Evolutionary conservation across 2,797 vertebrate species (phyloP).

Genomic region (Alfaro cultratus): DNA sequence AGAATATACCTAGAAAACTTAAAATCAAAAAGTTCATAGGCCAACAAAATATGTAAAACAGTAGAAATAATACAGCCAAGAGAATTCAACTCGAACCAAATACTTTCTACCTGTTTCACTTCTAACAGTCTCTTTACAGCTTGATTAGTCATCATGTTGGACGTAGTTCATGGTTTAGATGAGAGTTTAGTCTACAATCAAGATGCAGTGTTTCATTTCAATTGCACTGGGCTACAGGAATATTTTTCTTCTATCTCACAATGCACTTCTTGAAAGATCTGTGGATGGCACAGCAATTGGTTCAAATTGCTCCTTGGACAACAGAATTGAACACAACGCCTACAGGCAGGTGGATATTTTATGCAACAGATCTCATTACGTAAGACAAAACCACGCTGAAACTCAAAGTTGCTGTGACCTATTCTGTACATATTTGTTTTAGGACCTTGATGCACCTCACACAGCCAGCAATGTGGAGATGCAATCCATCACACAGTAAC

Average conservation of each 20-base stretch:
- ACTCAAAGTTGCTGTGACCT: conserved; percentile 2
- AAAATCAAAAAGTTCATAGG: neutral
- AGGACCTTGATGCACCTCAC: conserved; percentile 26
- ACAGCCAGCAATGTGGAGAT: conserved; percentile 5
- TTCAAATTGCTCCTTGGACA: conserved; percentile 47
- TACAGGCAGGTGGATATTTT: conserved; percentile 34
- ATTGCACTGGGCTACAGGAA: conserved; percentile 54
- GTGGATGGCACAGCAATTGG: conserved; percentile 51
- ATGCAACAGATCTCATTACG: conserved; percentile 54
- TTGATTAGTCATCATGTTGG: conserved; percentile 70
- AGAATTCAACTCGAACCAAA: neutral
- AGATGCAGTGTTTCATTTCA: conserved; percentile 61
- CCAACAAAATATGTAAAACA: neutral
- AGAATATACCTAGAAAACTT: neutral
- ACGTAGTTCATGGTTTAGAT: conserved; percentile 24
- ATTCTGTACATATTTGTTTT: conserved; percentile 28
- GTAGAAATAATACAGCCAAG: neutral
- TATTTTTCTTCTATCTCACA: conserved; percentile 32
- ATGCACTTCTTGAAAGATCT: conserved; percentile 56
- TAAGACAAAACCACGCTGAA: conserved; percentile 7
- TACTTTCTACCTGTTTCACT: conserved; percentile 14
- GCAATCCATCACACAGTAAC: conserved; percentile 59
- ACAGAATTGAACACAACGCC: conserved; percentile 48
- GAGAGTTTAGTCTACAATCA: conserved; percentile 49
- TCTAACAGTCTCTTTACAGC: conserved; percentile 48